Evolutionary conservation across 1,140 invertebrate species (phyloP).

Genomic region (Ceratoteleas bidentatus): DNA sequence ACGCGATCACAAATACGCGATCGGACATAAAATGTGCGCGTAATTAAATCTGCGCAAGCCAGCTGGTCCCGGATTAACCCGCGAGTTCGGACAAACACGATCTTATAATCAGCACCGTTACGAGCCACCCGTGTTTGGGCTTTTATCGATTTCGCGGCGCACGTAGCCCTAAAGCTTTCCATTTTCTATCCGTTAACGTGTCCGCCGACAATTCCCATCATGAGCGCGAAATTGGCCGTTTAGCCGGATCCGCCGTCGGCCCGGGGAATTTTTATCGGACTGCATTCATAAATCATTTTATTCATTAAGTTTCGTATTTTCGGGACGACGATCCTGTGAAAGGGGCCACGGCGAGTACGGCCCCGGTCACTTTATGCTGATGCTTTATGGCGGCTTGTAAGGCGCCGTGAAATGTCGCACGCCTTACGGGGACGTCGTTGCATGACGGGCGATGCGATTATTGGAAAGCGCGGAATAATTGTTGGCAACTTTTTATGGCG

Average conservation of each 20-base stretch:
- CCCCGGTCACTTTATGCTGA: constrained; percentile 44
- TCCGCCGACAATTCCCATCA: constrained; percentile 61
- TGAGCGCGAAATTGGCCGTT: constrained; percentile 61
- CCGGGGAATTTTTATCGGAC: constrained; percentile 49
- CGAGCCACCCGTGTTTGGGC: constrained; percentile 51
- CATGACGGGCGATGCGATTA: constrained; percentile 25
- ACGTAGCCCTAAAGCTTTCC: constrained; percentile 56
- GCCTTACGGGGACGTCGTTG: no score
- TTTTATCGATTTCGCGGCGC: constrained; percentile 53
- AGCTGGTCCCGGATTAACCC: constrained; percentile 55
- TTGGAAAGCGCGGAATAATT: constrained; percentile 36
- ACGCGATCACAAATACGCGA: constrained; percentile 25
- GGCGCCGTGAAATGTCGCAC: constrained; percentile 24
- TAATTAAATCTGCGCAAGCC: constrained; percentile 61
- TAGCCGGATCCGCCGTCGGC: constrained; percentile 54
- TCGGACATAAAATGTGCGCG: constrained; percentile 53
- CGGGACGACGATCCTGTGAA: constrained; percentile 33
- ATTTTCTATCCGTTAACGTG: constrained; percentile 65
- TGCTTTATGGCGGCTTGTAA: constrained; percentile 40
- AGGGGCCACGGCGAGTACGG: no score
- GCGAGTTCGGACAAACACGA: constrained; percentile 48
- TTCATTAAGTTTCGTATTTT: constrained; percentile 61
- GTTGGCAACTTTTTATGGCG: constrained; percentile 39
- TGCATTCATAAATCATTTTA: constrained; percentile 58
- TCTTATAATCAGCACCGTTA: constrained; percentile 40